These are phyloP conservation scores for Bolborhynchus lineola DNA, from an alignment of 2,113 vertebrate genomes.

Conservation along the genomic window DNA sequence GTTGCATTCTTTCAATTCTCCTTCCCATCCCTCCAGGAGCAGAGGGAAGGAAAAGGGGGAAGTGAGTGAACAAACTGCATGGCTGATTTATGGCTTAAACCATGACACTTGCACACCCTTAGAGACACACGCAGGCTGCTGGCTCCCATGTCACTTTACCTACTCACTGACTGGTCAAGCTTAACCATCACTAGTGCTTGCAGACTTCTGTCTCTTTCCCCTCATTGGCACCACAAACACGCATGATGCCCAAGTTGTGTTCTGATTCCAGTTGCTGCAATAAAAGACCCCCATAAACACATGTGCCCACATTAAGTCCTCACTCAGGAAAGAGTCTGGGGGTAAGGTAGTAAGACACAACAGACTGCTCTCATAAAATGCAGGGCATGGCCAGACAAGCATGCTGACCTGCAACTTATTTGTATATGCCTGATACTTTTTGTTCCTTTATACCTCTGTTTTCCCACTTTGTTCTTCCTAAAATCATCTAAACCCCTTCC, in stretches of 20 bases:
- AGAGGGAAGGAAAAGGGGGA: no score
- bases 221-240: accelerated
- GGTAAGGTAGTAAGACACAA: neutral
- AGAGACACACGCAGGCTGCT: accelerated
- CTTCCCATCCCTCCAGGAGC: no score
- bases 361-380: neutral
- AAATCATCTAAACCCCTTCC: neutral
- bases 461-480: neutral
- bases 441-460: neutral
- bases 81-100: no score
- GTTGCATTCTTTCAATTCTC: no score
- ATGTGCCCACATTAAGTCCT: accelerated
- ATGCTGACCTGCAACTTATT: neutral
- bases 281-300: neutral
- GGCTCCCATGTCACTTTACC: neutral
- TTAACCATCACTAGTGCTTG: neutral
- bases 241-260: neutral
- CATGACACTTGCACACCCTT: no score
- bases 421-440: neutral
- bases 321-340: neutral
- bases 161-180: neutral
- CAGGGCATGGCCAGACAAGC: neutral
- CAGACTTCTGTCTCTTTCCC: neutral
- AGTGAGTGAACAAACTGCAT: no score
- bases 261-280: neutral